A percentile compares a stretch with the other conserved stretches of the same genome.
Conservation (phyloP, 2,113 vertebrate genomes). For the Ancistrus triradiatus region DNA sequence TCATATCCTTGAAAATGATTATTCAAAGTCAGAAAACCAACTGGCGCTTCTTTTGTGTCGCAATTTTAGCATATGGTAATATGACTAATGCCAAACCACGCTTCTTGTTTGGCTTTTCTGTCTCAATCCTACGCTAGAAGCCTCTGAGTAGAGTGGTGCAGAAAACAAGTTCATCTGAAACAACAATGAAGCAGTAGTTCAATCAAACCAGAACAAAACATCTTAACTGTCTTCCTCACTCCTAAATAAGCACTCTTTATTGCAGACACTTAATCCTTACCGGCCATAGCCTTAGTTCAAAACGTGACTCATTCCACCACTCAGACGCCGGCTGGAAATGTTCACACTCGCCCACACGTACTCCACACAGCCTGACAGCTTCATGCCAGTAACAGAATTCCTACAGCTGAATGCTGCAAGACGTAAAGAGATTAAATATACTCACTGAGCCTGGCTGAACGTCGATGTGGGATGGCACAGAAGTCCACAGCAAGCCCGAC, state of each 20-base stretch:
- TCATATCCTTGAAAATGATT: no score
- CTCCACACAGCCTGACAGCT: constrained; percentile 19
- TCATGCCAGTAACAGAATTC: not conserved
- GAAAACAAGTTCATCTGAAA: not conserved
- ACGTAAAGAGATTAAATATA: constrained; percentile 6
- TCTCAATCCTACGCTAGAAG: not conserved
- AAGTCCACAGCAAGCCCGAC: constrained; percentile 26
- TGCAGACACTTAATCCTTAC: not conserved
- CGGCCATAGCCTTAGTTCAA: not conserved
- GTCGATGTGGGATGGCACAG: not conserved
- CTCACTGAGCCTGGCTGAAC: constrained; percentile 28
- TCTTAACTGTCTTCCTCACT: not conserved
- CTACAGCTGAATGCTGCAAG: constrained; percentile 7
- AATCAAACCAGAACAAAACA: not conserved
- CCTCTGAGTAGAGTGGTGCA: not conserved
- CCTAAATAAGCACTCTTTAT: not conserved
- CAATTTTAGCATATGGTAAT: constrained; percentile 2
- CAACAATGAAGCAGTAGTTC: not conserved
- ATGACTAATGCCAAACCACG: not conserved
- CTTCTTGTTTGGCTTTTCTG: not conserved
- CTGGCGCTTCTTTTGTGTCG: no score
- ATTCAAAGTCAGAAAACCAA: no score
- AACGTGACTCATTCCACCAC: constrained; percentile 26
- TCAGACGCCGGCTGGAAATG: constrained; percentile 9
- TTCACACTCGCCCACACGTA: constrained; percentile 20